Evolutionary conservation across 2,113 vertebrate species (phyloP), one percentile per base, ranked within the genome.

Genomic region (Lepisosteus osseus): DNA sequence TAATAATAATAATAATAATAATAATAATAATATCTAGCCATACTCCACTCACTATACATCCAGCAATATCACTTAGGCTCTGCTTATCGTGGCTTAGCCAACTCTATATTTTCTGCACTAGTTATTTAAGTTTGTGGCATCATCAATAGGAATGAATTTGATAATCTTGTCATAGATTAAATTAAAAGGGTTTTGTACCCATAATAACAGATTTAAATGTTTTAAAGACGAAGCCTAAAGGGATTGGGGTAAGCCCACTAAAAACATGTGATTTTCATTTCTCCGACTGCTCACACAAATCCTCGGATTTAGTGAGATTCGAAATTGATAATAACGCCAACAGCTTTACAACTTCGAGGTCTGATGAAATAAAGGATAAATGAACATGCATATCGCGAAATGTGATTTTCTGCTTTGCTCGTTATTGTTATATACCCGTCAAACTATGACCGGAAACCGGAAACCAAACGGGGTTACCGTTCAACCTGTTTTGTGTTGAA

Each of bases 191-290:
- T 76, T 86, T 89, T 87, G 84, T 88, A 64, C 71, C 77, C 81
- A 82, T 89, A 89, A 79, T 81, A 81, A 87, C 85, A 88, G 84
- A 87, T 92, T 91, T 89, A 86, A 81, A 88, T 86, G 83, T 88
- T 86, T 89, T 80, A 81, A 84, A 87, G 85, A 90, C 77, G 78
- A 84, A 81, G 77, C 87, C 85, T 88, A 87, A 89, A 87, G 82
- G 86, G 87, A 87, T 90, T 87, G 84, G 82, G 80, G 70, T 87
- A 85, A 89, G 85, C 78, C 78, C 83, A 81, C 78, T 86, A 89
- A 88, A 89, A 90, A 87, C 88, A 88, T 88, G 84, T 83, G 86
- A 89, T 90, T 90, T 87, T 85, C 85, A 90, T 91, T 90, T 90
- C 83, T 89, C 81, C 72, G 81, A 87, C 84, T 84, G 84, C 86